Percentiles rank a stretch among this genome's conserved stretches.
phyloP scores from a whole-genome alignment of 2,797 vertebrate species.

The Lemur catta region DNA sequence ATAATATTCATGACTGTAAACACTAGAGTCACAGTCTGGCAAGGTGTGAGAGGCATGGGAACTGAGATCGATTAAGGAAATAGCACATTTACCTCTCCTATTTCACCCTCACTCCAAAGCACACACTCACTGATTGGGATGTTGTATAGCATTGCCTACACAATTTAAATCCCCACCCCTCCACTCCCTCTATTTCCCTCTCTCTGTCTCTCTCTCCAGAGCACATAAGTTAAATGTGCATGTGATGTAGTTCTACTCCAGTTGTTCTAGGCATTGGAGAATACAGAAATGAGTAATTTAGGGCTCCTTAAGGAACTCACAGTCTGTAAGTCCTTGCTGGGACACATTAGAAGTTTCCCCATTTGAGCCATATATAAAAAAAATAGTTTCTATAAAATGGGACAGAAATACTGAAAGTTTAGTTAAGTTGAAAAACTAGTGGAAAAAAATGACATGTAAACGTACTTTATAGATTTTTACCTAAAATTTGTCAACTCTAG shows the following conservation, averaged over 20 bases:
- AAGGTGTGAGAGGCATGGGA: not conserved
- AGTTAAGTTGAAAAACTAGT: conserved; percentile 19
- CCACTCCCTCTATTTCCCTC: not conserved
- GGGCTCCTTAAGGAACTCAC: not conserved
- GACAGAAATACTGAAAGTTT: not conserved
- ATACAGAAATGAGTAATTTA: conserved; percentile 2
- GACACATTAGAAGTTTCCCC: not conserved
- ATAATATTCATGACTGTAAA: not conserved
- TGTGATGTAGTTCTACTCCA: not conserved
- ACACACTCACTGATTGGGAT: not conserved
- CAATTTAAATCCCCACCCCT: not conserved
- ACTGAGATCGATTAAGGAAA: not conserved
- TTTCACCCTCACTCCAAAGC: not conserved
- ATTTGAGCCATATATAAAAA: not conserved
- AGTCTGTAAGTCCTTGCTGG: not conserved
- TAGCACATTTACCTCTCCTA: not conserved
- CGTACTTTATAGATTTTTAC: not conserved
- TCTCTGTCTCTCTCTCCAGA: not conserved
- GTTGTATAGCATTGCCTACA: not conserved
- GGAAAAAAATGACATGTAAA: not conserved
- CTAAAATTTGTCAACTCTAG: not conserved
- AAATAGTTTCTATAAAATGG: not conserved
- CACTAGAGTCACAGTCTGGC: not conserved
- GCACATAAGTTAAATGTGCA: not conserved
- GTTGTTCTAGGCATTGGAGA: not conserved